Evolutionary conservation across 2,113 vertebrate genomes (phyloP).

Genomic region (Menidia beryllina): DNA sequence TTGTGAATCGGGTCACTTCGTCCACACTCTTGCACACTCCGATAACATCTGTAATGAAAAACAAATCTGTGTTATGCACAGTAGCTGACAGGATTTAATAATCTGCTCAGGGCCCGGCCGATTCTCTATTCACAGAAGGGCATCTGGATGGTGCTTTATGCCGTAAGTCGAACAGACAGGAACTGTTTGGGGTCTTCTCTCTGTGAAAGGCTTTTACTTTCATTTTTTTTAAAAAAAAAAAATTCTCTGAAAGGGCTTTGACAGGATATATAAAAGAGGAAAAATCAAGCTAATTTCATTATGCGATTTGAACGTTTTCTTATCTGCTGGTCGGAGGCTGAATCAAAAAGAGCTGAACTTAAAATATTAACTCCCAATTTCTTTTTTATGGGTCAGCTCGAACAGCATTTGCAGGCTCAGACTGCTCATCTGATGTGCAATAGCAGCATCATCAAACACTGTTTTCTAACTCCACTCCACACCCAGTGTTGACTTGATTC

Average conservation of each 20-base stretch:
- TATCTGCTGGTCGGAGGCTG: no score
- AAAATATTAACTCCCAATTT: no score
- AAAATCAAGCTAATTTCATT: no score
- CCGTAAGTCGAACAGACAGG: background rate
- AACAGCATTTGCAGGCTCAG: background rate
- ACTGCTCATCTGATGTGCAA: constrained; percentile 14
- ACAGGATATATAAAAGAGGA: no score
- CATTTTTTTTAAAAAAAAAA: no score
- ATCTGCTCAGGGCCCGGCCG: background rate
- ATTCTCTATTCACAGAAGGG: background rate
- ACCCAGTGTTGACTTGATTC: no score
- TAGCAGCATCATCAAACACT: background rate
- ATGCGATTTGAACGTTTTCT: no score
- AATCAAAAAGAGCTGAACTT: no score
- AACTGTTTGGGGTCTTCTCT: background rate
- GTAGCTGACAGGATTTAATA: background rate
- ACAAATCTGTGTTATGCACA: background rate
- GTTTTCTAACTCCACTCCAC: background rate
- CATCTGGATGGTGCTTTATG: background rate
- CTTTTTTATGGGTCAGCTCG: no score
- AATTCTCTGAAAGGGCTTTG: no score
- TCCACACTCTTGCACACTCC: constrained; percentile 94
- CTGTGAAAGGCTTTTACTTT: background rate
- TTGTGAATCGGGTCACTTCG: constrained; percentile 88
- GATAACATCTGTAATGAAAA: constrained; percentile 88